Conservation (phyloP, 2,888 invertebrate genomes). For the Ochlodes sylvanus region DNA sequence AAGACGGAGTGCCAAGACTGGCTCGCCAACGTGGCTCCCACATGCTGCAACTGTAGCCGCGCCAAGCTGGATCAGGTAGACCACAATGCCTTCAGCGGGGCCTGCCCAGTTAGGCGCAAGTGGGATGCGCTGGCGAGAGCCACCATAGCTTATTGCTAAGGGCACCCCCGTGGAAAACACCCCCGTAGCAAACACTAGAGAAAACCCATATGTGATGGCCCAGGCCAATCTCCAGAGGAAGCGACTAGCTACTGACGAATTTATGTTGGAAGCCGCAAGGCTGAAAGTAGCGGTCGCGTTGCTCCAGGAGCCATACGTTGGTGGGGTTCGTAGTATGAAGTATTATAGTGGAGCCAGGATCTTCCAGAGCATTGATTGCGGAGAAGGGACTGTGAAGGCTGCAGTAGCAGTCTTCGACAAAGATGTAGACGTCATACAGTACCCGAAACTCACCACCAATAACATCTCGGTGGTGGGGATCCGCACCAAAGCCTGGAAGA, state of each 20-base stretch:
- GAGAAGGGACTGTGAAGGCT: conserved; percentile 30
- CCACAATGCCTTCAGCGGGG: conserved; percentile 28
- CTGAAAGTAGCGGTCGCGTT: too few species aligned
- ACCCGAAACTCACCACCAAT: too few species aligned
- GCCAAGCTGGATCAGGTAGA: neutral
- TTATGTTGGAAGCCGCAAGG: too few species aligned
- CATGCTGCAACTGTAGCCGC: too few species aligned
- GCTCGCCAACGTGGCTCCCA: neutral
- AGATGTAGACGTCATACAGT: conserved; percentile 11
- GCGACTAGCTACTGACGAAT: too few species aligned
- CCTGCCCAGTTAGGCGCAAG: neutral
- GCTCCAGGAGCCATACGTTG: too few species aligned
- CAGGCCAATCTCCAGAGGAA: too few species aligned
- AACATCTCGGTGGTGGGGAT: neutral
- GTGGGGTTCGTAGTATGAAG: neutral
- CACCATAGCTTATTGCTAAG: conserved; percentile 29
- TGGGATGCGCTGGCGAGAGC: conserved; percentile 18
- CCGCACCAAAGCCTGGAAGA: neutral
- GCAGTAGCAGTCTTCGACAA: conserved; percentile 25
- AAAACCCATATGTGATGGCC: too few species aligned
- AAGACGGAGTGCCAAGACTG: conserved; percentile 10
- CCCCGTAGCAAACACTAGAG: too few species aligned
- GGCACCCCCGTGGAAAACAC: too few species aligned
- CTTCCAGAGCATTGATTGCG: conserved; percentile 13
- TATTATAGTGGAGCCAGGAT: conserved; percentile 13